These are phyloP conservation scores for Brotula barbata DNA, from an alignment of 2,797 vertebrate genomes.

Conservation along the genomic window DNA sequence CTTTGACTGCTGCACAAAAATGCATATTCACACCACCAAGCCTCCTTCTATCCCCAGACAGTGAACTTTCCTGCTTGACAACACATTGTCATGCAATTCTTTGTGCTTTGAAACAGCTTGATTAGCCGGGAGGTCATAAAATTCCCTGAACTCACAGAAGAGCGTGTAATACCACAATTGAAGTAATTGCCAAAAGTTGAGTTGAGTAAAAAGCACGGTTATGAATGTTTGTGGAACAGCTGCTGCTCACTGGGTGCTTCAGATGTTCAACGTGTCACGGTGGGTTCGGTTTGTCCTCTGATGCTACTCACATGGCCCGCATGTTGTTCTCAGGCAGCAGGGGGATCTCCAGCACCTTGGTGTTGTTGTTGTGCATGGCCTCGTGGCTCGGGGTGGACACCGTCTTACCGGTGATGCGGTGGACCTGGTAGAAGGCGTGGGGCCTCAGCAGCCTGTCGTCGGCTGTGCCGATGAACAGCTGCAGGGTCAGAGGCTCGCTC, in stretches of 20 bases:
- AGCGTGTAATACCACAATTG: background rate
- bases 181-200: background rate
- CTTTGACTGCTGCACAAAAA: slow-evolving; percentile 1
- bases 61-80: background rate
- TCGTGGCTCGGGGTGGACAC: slow-evolving; percentile 98
- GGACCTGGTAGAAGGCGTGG: slow-evolving; percentile 99
- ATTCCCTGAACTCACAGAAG: background rate
- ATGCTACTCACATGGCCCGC: slow-evolving; percentile 93
- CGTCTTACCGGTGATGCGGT: slow-evolving; percentile 98
- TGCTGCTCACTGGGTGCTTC: slow-evolving; percentile 1
- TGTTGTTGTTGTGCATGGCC: slow-evolving; percentile 93
- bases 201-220: background rate
- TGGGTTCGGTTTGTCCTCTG: slow-evolving; percentile 72
- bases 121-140: background rate
- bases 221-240: background rate
- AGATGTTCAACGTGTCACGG: slow-evolving; percentile 9
- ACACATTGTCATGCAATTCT: background rate
- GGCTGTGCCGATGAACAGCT: slow-evolving; percentile 99
- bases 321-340: slow-evolving; percentile 97
- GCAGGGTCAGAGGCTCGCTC: slow-evolving; percentile 94
- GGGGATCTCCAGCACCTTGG: slow-evolving; percentile 98
- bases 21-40: slow-evolving; percentile 1
- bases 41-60: background rate
- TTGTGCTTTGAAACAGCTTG: background rate
- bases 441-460: slow-evolving; percentile 98